Conservation (phyloP, 2,113 vertebrate species). For the Euleptes europaea region DNA sequence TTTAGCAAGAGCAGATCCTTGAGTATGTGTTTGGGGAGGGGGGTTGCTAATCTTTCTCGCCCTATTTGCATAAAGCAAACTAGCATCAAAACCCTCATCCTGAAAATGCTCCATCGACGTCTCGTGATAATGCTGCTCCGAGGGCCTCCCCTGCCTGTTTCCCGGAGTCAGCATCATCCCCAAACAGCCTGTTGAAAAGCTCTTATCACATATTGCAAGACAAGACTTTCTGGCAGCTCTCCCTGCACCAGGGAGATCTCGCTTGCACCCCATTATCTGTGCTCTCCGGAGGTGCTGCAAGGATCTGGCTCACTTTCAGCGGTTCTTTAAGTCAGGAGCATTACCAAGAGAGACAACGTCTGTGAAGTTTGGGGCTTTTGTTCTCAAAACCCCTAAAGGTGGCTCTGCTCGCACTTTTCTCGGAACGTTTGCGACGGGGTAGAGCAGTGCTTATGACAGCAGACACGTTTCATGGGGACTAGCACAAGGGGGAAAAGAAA, state of each 20-base stretch:
- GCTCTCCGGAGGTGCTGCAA: not conserved
- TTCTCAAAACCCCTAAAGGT: not conserved
- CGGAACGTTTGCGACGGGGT: no score
- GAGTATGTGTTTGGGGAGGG: fast-evolving
- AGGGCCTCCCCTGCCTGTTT: constrained; percentile 24
- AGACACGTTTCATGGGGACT: not conserved
- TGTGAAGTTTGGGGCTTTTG: not conserved
- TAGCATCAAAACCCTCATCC: not conserved
- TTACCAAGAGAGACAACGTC: not conserved
- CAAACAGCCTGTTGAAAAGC: constrained; percentile 18
- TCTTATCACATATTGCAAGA: constrained; percentile 48
- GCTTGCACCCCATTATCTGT: not conserved
- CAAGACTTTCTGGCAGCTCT: constrained; percentile 50
- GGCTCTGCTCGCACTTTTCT: not conserved
- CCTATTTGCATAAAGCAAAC: not conserved
- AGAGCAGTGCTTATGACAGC: not conserved
- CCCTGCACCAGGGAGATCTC: not conserved
- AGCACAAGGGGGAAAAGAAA: no score
- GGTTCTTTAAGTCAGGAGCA: not conserved
- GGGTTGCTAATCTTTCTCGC: not conserved
- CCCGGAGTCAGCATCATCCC: constrained; percentile 14
- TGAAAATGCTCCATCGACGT: not conserved
- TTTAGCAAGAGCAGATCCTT: not conserved
- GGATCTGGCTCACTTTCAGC: fast-evolving
- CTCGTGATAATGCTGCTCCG: not conserved